Evolutionary conservation across 2,113 vertebrate genomes (phyloP), one percentile per base, ranked within the genome.

Genomic region (Coryphaenoides rupestris): DNA sequence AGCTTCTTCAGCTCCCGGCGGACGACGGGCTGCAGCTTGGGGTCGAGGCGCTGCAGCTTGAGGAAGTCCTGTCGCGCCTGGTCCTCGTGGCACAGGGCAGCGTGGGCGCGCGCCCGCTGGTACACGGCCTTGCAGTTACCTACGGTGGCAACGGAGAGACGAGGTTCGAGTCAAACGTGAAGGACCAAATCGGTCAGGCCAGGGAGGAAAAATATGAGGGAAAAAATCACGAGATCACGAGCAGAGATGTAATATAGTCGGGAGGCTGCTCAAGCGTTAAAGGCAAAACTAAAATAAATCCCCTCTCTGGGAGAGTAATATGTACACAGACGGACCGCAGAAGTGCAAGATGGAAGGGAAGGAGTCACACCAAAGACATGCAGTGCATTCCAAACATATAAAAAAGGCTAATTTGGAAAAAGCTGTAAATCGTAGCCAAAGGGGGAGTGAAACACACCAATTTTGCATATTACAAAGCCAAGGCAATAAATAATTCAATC

Each of bases 51-150:
- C 63, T 86, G 77, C 68, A 90, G 88, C 1, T 60, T 78, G 26
- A 72, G 54, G 59, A 93, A 93, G 66, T 91, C 89, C 13, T 74
- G 68, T 19, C 77, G 83, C 0, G 90, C 90, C 78, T 92, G 83
- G 4, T 84, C 80, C 66, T 93, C 88, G 0, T 93, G 84, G 88
- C 88, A 89, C 26, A 95, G 68, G 0, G 92, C 90, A 0, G 89
- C 80, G 0, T 94, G 92, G 0, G 93, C 93, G 23, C 86, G 86
- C 0, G 89, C 92, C 2, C 91, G 86, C 75, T 94, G 94, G 86
- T 93, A 94, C 66, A 92, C 82, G 0, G 91, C 92, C 68, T 94
- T 93, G 64, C 92, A 81, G 0, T 94, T 93, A 70, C 89, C 94
- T 95, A 65, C 19, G 47, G 5, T 50, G 15, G 47, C 3, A 16